Conservation (phyloP, 2,888 invertebrate genomes). For the Trachelus troglodyta region DNA sequence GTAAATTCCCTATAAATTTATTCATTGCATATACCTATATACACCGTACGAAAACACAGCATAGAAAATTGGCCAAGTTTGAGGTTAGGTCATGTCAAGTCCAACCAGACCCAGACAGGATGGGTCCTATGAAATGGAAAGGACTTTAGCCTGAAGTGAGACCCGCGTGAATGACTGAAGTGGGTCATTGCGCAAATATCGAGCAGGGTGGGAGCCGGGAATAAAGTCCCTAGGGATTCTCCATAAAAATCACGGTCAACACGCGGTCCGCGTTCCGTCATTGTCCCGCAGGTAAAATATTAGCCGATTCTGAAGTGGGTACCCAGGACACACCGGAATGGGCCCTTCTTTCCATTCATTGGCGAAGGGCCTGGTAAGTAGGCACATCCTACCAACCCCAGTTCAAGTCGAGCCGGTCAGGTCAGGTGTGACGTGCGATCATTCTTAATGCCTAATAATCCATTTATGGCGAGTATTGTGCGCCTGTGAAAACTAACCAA, state of each 20-base stretch:
- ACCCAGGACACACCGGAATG: slow-evolving; percentile 26
- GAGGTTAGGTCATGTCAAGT: not conserved
- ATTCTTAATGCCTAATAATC: slow-evolving; percentile 58
- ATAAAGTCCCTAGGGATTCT: not conserved
- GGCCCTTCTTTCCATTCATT: slow-evolving; percentile 29
- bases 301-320: slow-evolving; percentile 36
- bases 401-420: slow-evolving; percentile 11
- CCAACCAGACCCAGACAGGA: not conserved
- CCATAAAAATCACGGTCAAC: slow-evolving; percentile 32
- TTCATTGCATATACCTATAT: not conserved
- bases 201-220: not conserved
- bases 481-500: slow-evolving; percentile 26
- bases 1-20: not conserved
- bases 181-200: slow-evolving; percentile 29
- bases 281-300: slow-evolving; percentile 48
- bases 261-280: slow-evolving; percentile 19
- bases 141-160: not conserved
- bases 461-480: slow-evolving; percentile 49
- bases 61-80: not conserved
- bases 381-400: slow-evolving; percentile 11
- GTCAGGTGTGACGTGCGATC: slow-evolving; percentile 45
- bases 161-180: not conserved
- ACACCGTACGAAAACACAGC: too few species aligned
- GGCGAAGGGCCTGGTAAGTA: slow-evolving; percentile 31
- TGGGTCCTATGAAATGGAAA: not conserved